These are phyloP conservation scores for Cephalopholis sonnerati DNA, from an alignment of 2,113 vertebrate species.

Conservation along the genomic window DNA sequence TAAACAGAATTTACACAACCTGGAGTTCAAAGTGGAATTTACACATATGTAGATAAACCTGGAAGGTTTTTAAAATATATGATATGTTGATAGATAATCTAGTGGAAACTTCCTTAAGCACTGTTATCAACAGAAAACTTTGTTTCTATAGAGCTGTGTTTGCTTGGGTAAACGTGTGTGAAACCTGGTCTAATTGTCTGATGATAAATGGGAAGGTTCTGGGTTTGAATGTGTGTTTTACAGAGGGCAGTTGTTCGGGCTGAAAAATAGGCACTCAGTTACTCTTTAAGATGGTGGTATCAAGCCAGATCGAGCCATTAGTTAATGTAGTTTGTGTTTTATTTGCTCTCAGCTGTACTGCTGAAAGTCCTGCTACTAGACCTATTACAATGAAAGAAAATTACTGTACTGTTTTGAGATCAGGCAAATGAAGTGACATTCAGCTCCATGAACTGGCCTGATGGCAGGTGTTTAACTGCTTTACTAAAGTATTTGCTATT, in stretches of 20 bases:
- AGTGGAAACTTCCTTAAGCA: background rate
- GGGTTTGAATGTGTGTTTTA: background rate
- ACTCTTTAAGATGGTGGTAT: background rate
- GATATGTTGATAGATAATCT: too few species aligned
- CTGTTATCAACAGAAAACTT: background rate
- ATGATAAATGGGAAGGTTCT: background rate
- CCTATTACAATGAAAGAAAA: background rate
- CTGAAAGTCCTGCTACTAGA: background rate
- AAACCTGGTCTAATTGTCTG: background rate
- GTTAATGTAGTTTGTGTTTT: background rate
- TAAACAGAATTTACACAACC: too few species aligned
- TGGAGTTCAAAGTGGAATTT: too few species aligned
- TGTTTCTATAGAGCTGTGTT: background rate
- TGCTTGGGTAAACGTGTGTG: background rate
- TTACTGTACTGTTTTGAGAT: background rate
- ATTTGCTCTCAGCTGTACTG: background rate
- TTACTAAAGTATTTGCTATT: too few species aligned
- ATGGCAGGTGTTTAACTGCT: background rate
- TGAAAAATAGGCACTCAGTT: background rate
- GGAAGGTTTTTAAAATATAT: too few species aligned
- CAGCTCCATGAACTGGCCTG: background rate
- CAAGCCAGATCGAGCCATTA: background rate
- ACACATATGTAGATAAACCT: too few species aligned
- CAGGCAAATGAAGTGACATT: background rate
- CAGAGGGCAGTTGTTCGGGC: background rate